These are phyloP conservation scores for Columba livia DNA, from an alignment of 2,113 vertebrate genomes.

Conservation along the genomic window DNA sequence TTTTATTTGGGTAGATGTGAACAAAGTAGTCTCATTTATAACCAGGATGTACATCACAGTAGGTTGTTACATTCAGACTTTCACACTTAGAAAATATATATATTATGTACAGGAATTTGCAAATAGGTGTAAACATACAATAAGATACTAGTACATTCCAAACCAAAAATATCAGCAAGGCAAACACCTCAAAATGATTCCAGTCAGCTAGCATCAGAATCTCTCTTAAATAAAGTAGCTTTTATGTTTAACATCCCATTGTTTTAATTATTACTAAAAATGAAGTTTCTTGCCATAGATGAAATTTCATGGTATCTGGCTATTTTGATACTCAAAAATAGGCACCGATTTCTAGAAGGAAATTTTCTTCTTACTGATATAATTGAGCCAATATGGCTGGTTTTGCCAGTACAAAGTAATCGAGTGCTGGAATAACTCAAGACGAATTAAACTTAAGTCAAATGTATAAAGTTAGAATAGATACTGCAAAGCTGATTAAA, in stretches of 20 bases:
- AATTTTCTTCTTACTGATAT: slow-evolving; percentile 66
- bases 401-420: slow-evolving; percentile 64
- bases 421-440: slow-evolving; percentile 56
- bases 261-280: slow-evolving; percentile 42
- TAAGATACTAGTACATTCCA: slow-evolving; percentile 70
- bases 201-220: slow-evolving; percentile 53
- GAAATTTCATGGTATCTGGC: slow-evolving; percentile 37
- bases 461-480: slow-evolving; percentile 30
- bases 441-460: slow-evolving; percentile 39
- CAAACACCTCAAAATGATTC: slow-evolving; percentile 60
- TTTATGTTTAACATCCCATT: slow-evolving; percentile 13
- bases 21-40: slow-evolving; percentile 68
- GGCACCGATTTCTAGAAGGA: slow-evolving; percentile 77
- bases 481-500: slow-evolving; percentile 42
- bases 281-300: slow-evolving; percentile 2
- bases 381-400: slow-evolving; percentile 76
- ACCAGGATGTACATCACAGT: slow-evolving; percentile 76
- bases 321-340: slow-evolving; percentile 59
- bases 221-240: slow-evolving; percentile 58
- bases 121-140: slow-evolving; percentile 77
- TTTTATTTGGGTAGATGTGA: slow-evolving; percentile 74
- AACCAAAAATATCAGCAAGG: slow-evolving; percentile 69
- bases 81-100: slow-evolving; percentile 81
- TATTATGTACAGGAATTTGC: slow-evolving; percentile 79
- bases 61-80: slow-evolving; percentile 78